Evolutionary conservation across 2,797 vertebrate species (phyloP), one percentile per base, ranked within the genome.

Genomic region (Anguilla obscura): DNA sequence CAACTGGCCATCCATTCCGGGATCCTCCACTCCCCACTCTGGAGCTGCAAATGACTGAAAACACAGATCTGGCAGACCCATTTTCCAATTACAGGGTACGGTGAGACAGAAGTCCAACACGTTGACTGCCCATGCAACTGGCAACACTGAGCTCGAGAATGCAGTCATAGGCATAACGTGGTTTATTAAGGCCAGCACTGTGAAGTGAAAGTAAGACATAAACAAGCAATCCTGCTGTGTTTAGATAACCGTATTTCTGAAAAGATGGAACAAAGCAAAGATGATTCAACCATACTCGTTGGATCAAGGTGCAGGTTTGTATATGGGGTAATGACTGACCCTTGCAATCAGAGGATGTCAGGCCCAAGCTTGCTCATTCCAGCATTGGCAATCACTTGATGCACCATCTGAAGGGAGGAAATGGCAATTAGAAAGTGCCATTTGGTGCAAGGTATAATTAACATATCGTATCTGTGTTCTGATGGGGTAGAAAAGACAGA

Each of bases 1-100:
- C 58, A 89, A 91, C 54, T 56, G 71, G 86, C 84, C 56, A 33
- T 33, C n/a, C 85, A 85, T 88, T 79, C 54, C 89, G 88, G 88
- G 86, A 83, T 82, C 50, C 45, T 48, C 45, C 40, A 82, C 45
- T 79, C 71, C 36, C 30, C 8, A 36, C 27, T 71, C 71, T 16
- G 16, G 4, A 16, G 33, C 87, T 84, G 76, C 88, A 50, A 50
- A 83, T 24, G 14, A 30, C 4, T 56, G 50, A 50, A 87, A 89
- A 88, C 87, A 89, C 84, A 84, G n/a, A 69, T 30, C 54, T 83
- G 24, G 36, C 82, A 76, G 89, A 89, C 66, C 36, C 74, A 40
- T 40, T 40, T 76, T 16, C 74, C 40, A 45, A 79, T 45, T 79
- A 79, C 74, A 36, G 71, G 36, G 36, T 76, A 36, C 9, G n/a